Percentiles rank a stretch among this genome's conserved stretches.
Evolutionary conservation across 2,888 invertebrate species (phyloP).

Genomic region (Lasioglossum leucozonium): DNA sequence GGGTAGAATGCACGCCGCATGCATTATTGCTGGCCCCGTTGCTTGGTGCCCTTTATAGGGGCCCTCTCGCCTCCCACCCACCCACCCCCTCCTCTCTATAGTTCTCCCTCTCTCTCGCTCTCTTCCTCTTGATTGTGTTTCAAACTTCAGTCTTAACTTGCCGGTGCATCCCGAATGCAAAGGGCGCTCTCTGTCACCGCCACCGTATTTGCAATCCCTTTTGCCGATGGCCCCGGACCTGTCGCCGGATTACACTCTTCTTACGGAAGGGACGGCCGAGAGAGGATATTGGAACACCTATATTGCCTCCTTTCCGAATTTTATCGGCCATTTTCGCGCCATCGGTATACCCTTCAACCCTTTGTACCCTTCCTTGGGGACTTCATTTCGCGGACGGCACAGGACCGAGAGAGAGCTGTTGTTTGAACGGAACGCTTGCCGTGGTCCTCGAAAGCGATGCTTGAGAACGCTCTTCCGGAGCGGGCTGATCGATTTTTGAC

Average conservation of each 20-base stretch:
- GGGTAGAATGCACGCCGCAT: slow-evolving; percentile 71
- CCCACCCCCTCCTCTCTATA: not conserved
- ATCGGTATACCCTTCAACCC: slow-evolving; percentile 4
- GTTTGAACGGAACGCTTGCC: not conserved
- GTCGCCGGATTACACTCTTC: slow-evolving; percentile 49
- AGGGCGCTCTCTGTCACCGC: slow-evolving; percentile 49
- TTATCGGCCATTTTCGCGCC: slow-evolving; percentile 21
- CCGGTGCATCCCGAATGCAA: slow-evolving; percentile 50
- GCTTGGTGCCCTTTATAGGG: slow-evolving; percentile 60
- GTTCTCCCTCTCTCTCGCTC: slow-evolving; percentile 8
- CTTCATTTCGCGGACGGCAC: not conserved
- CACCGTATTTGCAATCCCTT: slow-evolving; percentile 57
- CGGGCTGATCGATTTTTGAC: not conserved
- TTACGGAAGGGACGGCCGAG: slow-evolving; percentile 37
- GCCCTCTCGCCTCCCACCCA: slow-evolving; percentile 17
- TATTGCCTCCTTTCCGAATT: slow-evolving; percentile 52
- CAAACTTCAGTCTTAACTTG: slow-evolving; percentile 62
- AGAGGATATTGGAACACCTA: slow-evolving; percentile 47
- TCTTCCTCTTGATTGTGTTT: slow-evolving; percentile 71
- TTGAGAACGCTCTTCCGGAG: not conserved
- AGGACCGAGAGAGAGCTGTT: not conserved
- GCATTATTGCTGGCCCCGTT: slow-evolving; percentile 75
- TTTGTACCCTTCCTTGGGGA: slow-evolving; percentile 12
- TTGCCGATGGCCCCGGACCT: slow-evolving; percentile 33
- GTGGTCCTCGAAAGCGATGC: not conserved